phyloP scores from a whole-genome alignment of 37 sponge, comb jelly and placozoan species.

The Theonella swinhoei region DNA sequence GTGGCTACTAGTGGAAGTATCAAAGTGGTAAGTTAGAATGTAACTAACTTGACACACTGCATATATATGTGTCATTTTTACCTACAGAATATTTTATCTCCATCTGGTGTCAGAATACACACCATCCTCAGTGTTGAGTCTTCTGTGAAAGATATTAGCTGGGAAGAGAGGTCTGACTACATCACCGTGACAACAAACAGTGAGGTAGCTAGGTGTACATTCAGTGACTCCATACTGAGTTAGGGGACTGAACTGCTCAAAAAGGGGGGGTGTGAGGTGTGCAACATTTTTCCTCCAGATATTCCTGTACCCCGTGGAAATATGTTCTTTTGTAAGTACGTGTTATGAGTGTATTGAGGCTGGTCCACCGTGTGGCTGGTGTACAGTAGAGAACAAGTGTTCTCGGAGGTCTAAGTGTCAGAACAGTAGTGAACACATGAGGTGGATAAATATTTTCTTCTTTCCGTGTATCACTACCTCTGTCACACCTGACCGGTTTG shows the following conservation, averaged over 20 bases:
- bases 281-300: too few relatives aligned
- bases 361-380: conserved; percentile 85
- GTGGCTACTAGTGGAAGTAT: background rate
- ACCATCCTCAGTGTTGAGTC: background rate
- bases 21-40: background rate
- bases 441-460: conserved; percentile 39
- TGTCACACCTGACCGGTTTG: conserved; percentile 25
- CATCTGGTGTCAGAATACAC: background rate
- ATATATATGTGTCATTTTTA: too few relatives aligned
- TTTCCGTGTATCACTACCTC: conserved; percentile 21
- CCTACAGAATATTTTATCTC: too few relatives aligned
- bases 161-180: background rate
- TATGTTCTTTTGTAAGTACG: conserved; percentile 41
- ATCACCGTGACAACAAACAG: background rate
- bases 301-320: conserved; percentile 42
- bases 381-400: conserved; percentile 88
- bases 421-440: conserved; percentile 34
- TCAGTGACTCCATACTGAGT: too few relatives aligned
- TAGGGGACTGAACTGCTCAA: too few relatives aligned
- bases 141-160: background rate
- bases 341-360: conserved; percentile 43
- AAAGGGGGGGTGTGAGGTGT: too few relatives aligned
- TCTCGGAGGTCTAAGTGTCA: conserved; percentile 66
- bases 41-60: too few relatives aligned
- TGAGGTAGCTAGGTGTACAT: too few relatives aligned